Base-by-base conservation (phyloP, 2,888 invertebrate species). In the Keiferia lycopersicella region DNA sequence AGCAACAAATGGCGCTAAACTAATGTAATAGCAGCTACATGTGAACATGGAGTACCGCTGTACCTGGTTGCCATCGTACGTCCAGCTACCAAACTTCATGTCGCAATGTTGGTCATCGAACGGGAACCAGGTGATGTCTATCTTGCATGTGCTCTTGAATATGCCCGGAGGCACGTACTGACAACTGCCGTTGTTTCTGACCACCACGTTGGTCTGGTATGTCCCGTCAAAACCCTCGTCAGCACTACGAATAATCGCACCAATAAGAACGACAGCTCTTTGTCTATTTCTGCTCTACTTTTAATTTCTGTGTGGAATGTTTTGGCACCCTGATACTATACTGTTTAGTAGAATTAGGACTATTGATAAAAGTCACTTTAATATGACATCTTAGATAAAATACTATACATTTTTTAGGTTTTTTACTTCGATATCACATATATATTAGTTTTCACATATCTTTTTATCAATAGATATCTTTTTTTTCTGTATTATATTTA, bases 101-200 rank as follows among this genome's bases (percentile, higher is more conserved):
- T 97, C 96, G 94, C 99, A 99, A 93, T 96, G 96, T 95, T 99
- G 99, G 93, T 99, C 99, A 94, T 99, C 99, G 94, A 99, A 99
- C 92, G 99, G 99, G 95, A 99, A 99, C 99, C 99, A 99, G 92
- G 98, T 98, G 95, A 99, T 99, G 95, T 99, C 98, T 94, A 99
- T 99, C 95, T 98, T 98, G 96, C 99, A 99, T 93, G 99, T 99
- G 95, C 98, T 98, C 95, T 98, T 99, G 95, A 99, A 98, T 94
- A 99, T 99, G 92, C 99, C 99, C 91, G 99, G 99, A 88, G 99
- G 99, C 93, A 99, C 97, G 96, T 98, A 99, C 94, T 98, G 96
- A 94, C 98, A 98, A 94, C 96, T 96, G 94, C 99, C 99, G 95
- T 98, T 98, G 95, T 96, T 95, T 93, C 96, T 96, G 93, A 99